A percentile compares a stretch with the other conserved stretches of the same genome.
phyloP scores from a whole-genome alignment of 2,113 vertebrate genomes.

The Pelecanoides urinatrix region DNA sequence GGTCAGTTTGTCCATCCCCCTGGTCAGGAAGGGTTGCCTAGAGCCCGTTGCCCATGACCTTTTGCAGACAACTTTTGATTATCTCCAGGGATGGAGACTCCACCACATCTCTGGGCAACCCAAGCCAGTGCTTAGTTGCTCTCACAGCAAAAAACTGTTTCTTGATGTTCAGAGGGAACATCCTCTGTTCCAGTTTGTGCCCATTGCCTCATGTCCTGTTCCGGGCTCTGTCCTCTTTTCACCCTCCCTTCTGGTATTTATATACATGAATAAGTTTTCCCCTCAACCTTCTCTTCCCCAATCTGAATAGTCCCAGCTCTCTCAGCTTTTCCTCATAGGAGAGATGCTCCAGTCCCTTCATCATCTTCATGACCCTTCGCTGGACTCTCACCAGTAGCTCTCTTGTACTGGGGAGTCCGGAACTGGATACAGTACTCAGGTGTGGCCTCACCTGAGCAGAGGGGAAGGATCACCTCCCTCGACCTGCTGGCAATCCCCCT shows the following conservation, averaged over 20 bases:
- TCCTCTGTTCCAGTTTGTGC: neutral
- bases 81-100: too few species aligned
- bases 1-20: neutral
- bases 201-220: neutral
- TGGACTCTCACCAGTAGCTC: neutral
- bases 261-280: neutral
- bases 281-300: neutral
- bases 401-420: neutral
- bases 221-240: neutral
- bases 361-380: neutral
- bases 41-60: neutral
- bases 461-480: neutral
- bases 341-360: neutral
- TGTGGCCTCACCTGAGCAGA: neutral
- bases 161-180: neutral
- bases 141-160: neutral
- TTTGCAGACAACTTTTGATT: neutral
- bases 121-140: neutral
- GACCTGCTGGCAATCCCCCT: neutral
- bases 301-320: neutral
- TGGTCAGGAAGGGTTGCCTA: neutral
- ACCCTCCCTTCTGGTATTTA: neutral
- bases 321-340: neutral
- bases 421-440: neutral
- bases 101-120: too few species aligned